phyloP scores from a whole-genome alignment of 2,797 vertebrate genomes.

The Novumbra hubbsi region DNA sequence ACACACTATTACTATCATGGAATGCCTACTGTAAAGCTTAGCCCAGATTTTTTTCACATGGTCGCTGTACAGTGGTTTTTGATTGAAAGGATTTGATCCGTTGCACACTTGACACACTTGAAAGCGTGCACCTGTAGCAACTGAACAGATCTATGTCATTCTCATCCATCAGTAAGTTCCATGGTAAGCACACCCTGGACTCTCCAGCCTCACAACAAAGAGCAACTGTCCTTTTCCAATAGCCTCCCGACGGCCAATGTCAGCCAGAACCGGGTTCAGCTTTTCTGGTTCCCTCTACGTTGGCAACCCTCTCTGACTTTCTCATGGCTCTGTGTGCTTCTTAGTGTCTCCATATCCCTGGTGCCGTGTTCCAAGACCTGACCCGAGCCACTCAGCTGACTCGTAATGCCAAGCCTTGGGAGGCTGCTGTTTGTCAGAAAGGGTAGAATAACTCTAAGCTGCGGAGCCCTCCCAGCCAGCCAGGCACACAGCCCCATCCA shows the following conservation, averaged over 20 bases:
- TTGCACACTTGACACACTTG: conserved; percentile 8
- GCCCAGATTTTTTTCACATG: neutral
- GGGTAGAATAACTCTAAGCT: conserved; percentile 21
- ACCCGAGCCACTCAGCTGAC: conserved; percentile 25
- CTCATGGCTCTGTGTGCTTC: neutral
- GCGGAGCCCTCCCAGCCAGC: conserved; percentile 21
- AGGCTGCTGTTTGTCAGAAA: conserved; percentile 31
- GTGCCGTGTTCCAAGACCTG: conserved; percentile 23
- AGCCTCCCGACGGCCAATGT: conserved; percentile 23
- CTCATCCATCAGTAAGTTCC: conserved; percentile 21
- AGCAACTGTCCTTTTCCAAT: conserved; percentile 18
- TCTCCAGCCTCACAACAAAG: neutral
- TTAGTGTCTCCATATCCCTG: neutral
- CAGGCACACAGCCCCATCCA: conserved; percentile 30
- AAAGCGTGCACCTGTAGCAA: conserved; percentile 31
- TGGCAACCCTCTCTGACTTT: neutral
- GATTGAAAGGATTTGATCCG: conserved; percentile 1
- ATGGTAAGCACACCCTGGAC: conserved; percentile 11
- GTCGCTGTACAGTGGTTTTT: neutral
- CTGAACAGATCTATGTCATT: conserved; percentile 7
- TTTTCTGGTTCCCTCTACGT: neutral
- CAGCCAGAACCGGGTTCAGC: neutral
- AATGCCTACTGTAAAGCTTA: neutral
- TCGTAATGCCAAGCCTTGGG: conserved; percentile 22
- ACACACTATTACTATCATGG: conserved; percentile 15